These are phyloP conservation scores for Mionectes olivaceus DNA, from an alignment of 2,797 vertebrate genomes.

Conservation along the genomic window DNA sequence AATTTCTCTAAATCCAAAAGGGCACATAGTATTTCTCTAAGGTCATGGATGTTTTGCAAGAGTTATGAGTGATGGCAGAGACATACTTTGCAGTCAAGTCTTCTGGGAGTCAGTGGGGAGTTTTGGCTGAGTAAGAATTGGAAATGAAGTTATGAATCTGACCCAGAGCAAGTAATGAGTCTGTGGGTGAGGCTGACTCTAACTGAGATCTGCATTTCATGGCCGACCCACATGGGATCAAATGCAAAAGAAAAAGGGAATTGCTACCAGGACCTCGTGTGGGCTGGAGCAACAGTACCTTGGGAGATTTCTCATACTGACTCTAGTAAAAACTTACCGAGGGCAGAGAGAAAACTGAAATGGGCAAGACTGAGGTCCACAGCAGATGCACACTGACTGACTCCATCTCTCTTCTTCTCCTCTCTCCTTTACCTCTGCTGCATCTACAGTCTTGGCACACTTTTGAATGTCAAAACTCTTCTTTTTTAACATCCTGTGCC, in stretches of 20 bases:
- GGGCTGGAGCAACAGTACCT: not conserved
- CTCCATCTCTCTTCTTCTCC: not conserved
- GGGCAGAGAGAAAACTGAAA: not conserved
- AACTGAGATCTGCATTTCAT: not conserved
- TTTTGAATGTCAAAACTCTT: not conserved
- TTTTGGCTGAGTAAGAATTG: slow-evolving; percentile 15
- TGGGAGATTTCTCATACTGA: not conserved
- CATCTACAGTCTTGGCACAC: not conserved
- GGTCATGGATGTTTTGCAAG: slow-evolving; percentile 16
- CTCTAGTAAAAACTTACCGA: not conserved
- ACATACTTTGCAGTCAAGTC: not conserved
- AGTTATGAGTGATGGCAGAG: not conserved
- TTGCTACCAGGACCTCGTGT: accelerated
- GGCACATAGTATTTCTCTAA: not conserved
- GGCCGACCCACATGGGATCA: not conserved
- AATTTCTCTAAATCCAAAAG: slow-evolving; percentile 2
- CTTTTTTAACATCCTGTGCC: not conserved
- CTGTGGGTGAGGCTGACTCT: not conserved
- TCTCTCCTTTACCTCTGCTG: not conserved
- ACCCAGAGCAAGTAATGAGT: not conserved
- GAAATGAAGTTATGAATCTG: not conserved
- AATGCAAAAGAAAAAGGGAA: not conserved
- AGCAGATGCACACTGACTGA: not conserved
- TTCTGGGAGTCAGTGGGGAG: not conserved
- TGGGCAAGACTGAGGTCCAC: not conserved